These are phyloP conservation scores for Isichthys henryi DNA, from an alignment of 2,113 vertebrate genomes.

Conservation along the genomic window DNA sequence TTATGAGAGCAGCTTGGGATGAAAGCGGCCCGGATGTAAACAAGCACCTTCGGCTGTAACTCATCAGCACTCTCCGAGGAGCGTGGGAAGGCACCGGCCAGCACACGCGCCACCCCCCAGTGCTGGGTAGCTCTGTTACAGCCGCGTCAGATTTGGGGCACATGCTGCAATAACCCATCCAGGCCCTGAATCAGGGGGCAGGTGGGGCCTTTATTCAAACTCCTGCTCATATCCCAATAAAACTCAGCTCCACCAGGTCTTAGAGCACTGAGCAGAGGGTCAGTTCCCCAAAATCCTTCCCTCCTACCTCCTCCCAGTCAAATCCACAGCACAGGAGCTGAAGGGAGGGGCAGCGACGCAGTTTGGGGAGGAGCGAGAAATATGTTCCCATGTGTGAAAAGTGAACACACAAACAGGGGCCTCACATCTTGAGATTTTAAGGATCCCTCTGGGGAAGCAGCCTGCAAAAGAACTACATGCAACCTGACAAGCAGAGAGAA, in stretches of 20 bases:
- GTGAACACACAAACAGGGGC: background rate
- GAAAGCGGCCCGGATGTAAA: background rate
- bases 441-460: background rate
- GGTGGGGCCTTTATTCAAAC: background rate
- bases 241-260: background rate
- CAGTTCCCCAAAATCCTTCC: background rate
- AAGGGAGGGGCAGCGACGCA: background rate
- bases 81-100: background rate
- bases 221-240: background rate
- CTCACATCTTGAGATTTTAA: slow-evolving; percentile 3
- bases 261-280: background rate
- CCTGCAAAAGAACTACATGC: background rate
- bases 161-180: background rate
- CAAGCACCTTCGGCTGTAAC: background rate
- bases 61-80: background rate
- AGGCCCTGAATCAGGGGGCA: background rate
- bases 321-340: background rate
- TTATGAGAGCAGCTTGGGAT: background rate
- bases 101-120: background rate
- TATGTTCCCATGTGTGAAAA: background rate
- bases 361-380: background rate
- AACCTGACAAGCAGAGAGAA: background rate
- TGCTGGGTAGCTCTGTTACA: background rate
- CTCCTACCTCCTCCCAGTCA: background rate
- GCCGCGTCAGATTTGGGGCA: background rate